These are phyloP conservation scores for Mylabris phalerata DNA, from an alignment of 1,140 invertebrate species.

Conservation along the genomic window DNA sequence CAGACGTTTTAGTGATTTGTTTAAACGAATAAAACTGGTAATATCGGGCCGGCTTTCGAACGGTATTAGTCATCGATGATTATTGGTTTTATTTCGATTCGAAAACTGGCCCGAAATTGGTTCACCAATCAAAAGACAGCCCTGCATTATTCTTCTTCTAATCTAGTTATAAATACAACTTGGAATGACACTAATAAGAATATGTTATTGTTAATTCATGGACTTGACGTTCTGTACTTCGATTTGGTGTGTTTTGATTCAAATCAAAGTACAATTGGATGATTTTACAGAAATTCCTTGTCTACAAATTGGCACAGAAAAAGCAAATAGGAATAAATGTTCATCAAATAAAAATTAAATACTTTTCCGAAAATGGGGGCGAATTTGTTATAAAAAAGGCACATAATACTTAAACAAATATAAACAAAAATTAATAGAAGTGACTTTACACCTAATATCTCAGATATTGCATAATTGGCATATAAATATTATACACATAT, in stretches of 20 bases:
- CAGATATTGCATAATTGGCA: constrained; percentile 30
- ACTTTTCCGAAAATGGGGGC: background rate
- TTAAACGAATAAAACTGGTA: background rate
- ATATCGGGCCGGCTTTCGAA: background rate
- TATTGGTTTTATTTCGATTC: background rate
- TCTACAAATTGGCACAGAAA: constrained; percentile 16
- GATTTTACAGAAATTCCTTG: background rate
- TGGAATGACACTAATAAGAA: constrained; percentile 40
- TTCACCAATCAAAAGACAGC: constrained; percentile 22
- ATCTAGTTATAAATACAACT: constrained; percentile 36
- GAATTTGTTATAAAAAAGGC: constrained; percentile 29
- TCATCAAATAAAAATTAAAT: constrained; percentile 23
- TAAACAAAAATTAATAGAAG: constrained; percentile 15
- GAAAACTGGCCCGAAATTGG: background rate
- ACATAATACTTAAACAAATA: constrained; percentile 31
- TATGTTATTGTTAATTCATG: constrained; percentile 30
- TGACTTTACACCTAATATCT: constrained; percentile 28
- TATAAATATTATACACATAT: constrained; percentile 14
- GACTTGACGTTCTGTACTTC: constrained; percentile 4
- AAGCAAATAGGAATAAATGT: constrained; percentile 9
- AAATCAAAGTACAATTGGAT: background rate
- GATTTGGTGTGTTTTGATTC: constrained; percentile 2
- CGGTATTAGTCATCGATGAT: background rate
- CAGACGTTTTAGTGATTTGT: constrained; percentile 16
- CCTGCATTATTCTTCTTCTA: constrained; percentile 30